Percentiles rank a stretch among this genome's conserved stretches.
phyloP scores from a whole-genome alignment of 2,797 vertebrate genomes.

The Falco columbarius region DNA sequence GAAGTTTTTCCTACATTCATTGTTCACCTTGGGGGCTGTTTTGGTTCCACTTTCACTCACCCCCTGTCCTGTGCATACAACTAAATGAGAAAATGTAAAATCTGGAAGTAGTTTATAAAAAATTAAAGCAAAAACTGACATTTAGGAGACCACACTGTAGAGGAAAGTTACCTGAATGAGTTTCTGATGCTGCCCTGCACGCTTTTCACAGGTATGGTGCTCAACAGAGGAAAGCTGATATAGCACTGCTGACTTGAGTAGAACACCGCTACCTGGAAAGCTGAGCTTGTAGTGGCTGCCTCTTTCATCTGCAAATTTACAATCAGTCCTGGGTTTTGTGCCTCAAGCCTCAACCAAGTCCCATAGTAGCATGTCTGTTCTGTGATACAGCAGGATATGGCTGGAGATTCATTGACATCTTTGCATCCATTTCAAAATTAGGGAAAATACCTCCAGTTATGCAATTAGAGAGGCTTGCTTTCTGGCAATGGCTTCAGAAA shows the following conservation, averaged over 20 bases:
- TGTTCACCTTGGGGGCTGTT: not conserved
- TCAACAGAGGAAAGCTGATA: not conserved
- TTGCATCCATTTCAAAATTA: not conserved
- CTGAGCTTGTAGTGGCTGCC: not conserved
- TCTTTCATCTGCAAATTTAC: not conserved
- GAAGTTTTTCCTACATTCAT: not conserved
- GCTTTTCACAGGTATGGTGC: not conserved
- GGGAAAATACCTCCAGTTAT: not conserved
- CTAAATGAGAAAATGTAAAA: not conserved
- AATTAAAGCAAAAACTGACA: not conserved
- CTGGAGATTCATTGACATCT: not conserved
- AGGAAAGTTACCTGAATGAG: not conserved
- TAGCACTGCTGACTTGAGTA: not conserved
- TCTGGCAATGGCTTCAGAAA: not conserved
- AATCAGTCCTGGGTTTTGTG: not conserved
- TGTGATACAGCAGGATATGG: not conserved
- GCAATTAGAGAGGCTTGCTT: not conserved
- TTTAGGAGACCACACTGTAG: not conserved
- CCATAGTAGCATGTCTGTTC: not conserved
- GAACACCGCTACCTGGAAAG: not conserved
- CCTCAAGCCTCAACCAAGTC: not conserved
- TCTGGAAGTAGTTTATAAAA: not conserved
- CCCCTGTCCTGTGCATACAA: not conserved
- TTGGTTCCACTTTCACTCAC: not conserved
- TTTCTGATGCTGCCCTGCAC: not conserved